Conservation (phyloP, 2,888 invertebrate genomes). For the Scotopteryx bipunctaria region DNA sequence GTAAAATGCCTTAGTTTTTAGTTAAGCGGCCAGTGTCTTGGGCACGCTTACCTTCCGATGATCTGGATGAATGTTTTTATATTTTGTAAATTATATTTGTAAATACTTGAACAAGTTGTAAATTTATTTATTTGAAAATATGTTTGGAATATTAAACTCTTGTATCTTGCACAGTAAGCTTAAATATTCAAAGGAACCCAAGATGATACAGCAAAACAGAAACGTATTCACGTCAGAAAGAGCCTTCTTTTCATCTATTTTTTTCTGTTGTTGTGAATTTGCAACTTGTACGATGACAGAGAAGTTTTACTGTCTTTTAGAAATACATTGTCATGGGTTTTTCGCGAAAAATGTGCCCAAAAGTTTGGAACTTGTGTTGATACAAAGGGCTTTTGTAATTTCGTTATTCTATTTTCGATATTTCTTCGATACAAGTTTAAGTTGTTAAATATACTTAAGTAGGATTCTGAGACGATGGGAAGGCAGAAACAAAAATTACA, state of each 20-base stretch:
- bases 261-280: constrained; percentile 29
- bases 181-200: constrained; percentile 26
- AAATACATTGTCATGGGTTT: constrained; percentile 21
- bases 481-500: too few species aligned
- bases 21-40: too few species aligned
- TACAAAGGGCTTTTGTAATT: constrained; percentile 14
- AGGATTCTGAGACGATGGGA: neutral
- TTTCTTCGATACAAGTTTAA: constrained; percentile 1
- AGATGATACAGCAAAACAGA: constrained; percentile 20
- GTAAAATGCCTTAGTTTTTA: too few species aligned
- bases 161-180: constrained; percentile 12
- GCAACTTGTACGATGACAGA: constrained; percentile 21
- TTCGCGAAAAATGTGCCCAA: constrained; percentile 11
- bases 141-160: too few species aligned
- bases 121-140: too few species aligned
- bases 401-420: constrained; percentile 5
- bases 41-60: too few species aligned
- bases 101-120: too few species aligned
- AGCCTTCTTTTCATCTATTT: constrained; percentile 27
- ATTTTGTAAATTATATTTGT: too few species aligned
- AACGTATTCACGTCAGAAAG: constrained; percentile 26
- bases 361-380: constrained; percentile 12
- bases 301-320: constrained; percentile 19
- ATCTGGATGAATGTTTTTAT: too few species aligned
- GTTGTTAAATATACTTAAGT: neutral